phyloP scores from a whole-genome alignment of 2,113 vertebrate genomes.

The Myiopsitta monachus region DNA sequence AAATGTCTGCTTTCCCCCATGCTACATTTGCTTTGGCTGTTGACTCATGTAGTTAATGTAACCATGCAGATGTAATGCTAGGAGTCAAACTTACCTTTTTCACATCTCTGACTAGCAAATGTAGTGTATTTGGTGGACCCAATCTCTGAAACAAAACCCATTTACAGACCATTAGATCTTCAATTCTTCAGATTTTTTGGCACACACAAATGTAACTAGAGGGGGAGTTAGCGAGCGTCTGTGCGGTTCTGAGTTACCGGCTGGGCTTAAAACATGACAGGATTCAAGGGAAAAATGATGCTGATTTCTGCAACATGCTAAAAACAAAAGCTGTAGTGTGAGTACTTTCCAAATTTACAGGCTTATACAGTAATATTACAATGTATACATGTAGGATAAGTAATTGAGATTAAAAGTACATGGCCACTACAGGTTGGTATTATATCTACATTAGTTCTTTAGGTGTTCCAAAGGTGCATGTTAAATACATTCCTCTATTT shows the following conservation, averaged over 20 bases:
- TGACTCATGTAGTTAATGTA: background rate
- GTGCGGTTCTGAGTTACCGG: background rate
- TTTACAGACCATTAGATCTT: background rate
- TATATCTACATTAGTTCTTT: background rate
- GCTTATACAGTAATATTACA: background rate
- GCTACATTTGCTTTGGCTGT: background rate
- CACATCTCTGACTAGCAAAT: constrained; percentile 93
- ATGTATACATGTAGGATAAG: background rate
- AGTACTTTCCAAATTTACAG: background rate
- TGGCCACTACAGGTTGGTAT: background rate
- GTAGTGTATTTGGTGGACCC: constrained; percentile 89
- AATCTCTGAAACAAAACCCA: constrained; percentile 84
- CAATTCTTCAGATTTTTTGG: background rate
- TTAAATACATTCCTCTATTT: background rate
- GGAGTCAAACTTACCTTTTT: constrained; percentile 85
- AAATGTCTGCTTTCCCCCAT: background rate
- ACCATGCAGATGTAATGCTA: background rate
- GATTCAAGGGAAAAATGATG: background rate
- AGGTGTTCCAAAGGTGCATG: background rate
- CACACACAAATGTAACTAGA: background rate
- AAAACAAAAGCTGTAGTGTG: background rate
- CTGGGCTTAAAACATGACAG: background rate
- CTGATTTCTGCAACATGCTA: background rate
- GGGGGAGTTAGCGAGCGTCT: background rate
- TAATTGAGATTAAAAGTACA: background rate